Base-by-base conservation (phyloP, 2,888 invertebrate genomes). In the Leucozona laternaria region DNA sequence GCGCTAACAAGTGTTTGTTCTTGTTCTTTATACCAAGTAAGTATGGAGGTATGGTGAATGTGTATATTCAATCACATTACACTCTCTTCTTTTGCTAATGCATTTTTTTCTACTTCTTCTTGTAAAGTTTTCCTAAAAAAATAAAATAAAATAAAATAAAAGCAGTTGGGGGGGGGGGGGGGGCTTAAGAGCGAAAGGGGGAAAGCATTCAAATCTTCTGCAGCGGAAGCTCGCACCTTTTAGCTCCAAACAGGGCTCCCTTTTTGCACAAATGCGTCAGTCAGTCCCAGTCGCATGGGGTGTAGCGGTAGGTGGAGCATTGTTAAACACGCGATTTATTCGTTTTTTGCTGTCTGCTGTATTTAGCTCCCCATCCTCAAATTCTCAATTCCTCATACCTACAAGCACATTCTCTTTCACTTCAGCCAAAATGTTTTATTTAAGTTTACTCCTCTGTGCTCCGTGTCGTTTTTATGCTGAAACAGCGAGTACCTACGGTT, bases 281-380 rank as follows among this genome's bases (percentile, higher is more conserved):
- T 58, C 28, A 5, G 53, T 53, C 11, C 11, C 40, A 22, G 53
- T 53, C 11, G 20, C 40, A 22, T 40, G 37, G 17, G 37, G 20
- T 37, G 28, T 55, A n/a, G 28, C 20, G 75, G 82, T 82, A 76
- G 86, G 86, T 86, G 86, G 86, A 75, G 82, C 82, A 79, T 86
- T 86, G 79, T 79, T 64, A 73, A 86, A 68, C 73, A 78, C 78
- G 86, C 81, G 86, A 82, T 82, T 86, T 82, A 82, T 86, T 78
- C 86, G 77, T 64, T 82, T 64, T 66, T 73, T 57, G 45, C 31
- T 68, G 77, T 77, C 81, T 77, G 76, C 34, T 40, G 15, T 85
- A 22, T 62, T 50, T 3, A 25, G 5, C 4, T 40, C 20, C 15
- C 25, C 62, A 28, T 17, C 15, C 22, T 4, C 64, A 45, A n/a